phyloP scores from a whole-genome alignment of 2,797 vertebrate species.

The Anguilla marmorata region DNA sequence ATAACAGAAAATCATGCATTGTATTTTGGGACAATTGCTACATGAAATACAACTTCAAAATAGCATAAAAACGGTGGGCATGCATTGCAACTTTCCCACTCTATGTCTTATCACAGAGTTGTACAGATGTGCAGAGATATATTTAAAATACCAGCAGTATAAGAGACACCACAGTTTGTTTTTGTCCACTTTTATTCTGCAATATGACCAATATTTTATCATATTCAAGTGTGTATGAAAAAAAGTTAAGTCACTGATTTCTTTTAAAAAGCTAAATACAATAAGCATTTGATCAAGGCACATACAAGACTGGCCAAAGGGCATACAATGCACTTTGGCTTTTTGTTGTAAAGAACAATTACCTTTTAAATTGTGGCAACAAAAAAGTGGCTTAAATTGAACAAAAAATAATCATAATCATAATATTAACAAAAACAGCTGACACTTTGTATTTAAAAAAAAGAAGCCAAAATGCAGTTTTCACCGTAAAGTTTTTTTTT shows the following conservation, averaged over 20 bases:
- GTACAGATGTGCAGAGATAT: background rate
- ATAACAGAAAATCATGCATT: background rate
- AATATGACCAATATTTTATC: slow-evolving; percentile 97
- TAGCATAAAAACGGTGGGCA: slow-evolving; percentile 26
- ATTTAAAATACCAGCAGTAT: background rate
- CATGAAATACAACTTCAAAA: slow-evolving; percentile 24
- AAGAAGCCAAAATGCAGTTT: slow-evolving; percentile 62
- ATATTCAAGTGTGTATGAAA: slow-evolving; percentile 97
- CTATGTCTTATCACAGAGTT: background rate
- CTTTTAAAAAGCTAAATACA: slow-evolving; percentile 98
- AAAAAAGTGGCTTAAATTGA: slow-evolving; percentile 77
- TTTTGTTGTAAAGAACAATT: slow-evolving; percentile 89
- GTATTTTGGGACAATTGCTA: background rate
- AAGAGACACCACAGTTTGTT: slow-evolving; percentile 66
- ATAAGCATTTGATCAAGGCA: slow-evolving; percentile 99
- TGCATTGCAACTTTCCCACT: background rate
- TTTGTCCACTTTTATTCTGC: slow-evolving; percentile 91
- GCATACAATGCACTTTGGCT: slow-evolving; percentile 99
- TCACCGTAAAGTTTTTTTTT: slow-evolving; percentile 41
- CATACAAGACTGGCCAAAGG: slow-evolving; percentile 99
- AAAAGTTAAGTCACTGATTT: slow-evolving; percentile 86
- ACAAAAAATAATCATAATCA: slow-evolving; percentile 71
- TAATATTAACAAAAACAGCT: slow-evolving; percentile 67
- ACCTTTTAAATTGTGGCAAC: slow-evolving; percentile 88
- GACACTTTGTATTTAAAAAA: slow-evolving; percentile 66